A percentile compares a stretch with the other conserved stretches of the same genome.
Evolutionary conservation across 2,888 invertebrate genomes (phyloP).

Genomic region (Apamea monoglypha): DNA sequence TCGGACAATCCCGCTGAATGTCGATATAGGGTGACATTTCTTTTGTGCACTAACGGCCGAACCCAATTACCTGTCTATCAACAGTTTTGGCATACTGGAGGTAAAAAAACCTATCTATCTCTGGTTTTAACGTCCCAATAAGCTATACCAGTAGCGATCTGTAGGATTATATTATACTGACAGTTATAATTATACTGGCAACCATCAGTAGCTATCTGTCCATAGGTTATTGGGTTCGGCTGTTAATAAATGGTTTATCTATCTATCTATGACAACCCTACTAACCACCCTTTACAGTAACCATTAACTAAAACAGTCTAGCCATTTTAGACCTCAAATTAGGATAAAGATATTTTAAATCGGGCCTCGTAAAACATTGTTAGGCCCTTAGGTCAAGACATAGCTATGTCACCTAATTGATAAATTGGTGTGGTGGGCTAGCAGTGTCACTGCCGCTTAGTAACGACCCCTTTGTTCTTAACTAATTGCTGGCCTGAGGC

Average conservation of each 20-base stretch:
- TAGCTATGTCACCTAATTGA: conserved; percentile 52
- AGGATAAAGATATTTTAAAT: conserved; percentile 43
- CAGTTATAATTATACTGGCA: too few relatives aligned
- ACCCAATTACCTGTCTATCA: too few relatives aligned
- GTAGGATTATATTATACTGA: too few relatives aligned
- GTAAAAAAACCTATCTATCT: too few relatives aligned
- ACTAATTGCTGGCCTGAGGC: conserved; percentile 50
- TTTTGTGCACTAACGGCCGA: too few relatives aligned
- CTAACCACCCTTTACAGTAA: background rate
- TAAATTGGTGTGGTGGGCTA: conserved; percentile 53
- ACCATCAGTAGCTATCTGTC: too few relatives aligned
- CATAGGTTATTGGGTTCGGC: too few relatives aligned
- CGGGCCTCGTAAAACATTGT: conserved; percentile 31
- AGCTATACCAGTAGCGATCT: too few relatives aligned
- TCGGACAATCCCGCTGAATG: too few relatives aligned
- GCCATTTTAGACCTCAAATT: conserved; percentile 14
- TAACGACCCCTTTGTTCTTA: conserved; percentile 54
- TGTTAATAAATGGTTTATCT: background rate
- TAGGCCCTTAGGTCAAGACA: conserved; percentile 43
- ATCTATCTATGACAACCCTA: background rate
- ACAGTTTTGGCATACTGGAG: too few relatives aligned
- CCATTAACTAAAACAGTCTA: background rate
- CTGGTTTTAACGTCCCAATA: too few relatives aligned
- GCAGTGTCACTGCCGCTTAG: conserved; percentile 50
- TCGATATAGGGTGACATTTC: too few relatives aligned